Percentiles rank a stretch among this genome's conserved stretches.
Evolutionary conservation across 2,113 vertebrate species (phyloP).

Genomic region (Dunckerocampus dactyliophorus): DNA sequence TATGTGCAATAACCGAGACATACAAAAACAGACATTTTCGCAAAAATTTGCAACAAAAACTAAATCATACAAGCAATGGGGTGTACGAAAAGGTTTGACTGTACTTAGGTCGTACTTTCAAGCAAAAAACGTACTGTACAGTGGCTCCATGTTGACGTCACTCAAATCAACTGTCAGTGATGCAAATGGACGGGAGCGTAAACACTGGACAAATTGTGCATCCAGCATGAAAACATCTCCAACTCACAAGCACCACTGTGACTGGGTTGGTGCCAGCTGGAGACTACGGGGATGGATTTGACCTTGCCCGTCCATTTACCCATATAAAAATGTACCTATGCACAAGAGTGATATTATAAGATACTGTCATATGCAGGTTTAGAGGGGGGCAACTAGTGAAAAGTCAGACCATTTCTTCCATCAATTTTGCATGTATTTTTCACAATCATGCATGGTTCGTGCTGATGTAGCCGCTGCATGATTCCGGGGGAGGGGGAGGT

Average conservation of each 20-base stretch:
- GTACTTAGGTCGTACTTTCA: background rate
- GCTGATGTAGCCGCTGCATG: constrained; percentile 9
- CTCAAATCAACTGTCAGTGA: constrained; percentile 52
- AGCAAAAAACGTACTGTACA: constrained; percentile 20
- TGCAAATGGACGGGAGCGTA: constrained; percentile 65
- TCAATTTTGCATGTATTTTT: constrained; percentile 7
- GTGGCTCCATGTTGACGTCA: constrained; percentile 52
- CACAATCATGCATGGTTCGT: constrained; percentile 3
- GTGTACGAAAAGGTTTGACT: background rate
- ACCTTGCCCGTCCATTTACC: constrained; percentile 46
- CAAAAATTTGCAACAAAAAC: background rate
- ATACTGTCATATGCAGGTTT: constrained; percentile 22
- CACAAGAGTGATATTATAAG: constrained; percentile 12
- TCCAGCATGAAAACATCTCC: constrained; percentile 62
- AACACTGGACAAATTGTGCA: constrained; percentile 72
- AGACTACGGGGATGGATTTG: constrained; percentile 43
- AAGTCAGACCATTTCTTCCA: constrained; percentile 9
- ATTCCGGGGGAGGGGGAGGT: constrained; percentile 41
- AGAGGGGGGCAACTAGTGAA: constrained; percentile 8
- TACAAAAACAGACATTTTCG: no score
- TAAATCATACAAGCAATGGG: background rate
- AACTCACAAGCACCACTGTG: constrained; percentile 53
- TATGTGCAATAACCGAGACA: background rate
- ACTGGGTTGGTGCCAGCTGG: constrained; percentile 60
- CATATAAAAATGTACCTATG: constrained; percentile 24